These are phyloP conservation scores for Diarsia mendica DNA, from an alignment of 2,888 invertebrate species.

Conservation along the genomic window DNA sequence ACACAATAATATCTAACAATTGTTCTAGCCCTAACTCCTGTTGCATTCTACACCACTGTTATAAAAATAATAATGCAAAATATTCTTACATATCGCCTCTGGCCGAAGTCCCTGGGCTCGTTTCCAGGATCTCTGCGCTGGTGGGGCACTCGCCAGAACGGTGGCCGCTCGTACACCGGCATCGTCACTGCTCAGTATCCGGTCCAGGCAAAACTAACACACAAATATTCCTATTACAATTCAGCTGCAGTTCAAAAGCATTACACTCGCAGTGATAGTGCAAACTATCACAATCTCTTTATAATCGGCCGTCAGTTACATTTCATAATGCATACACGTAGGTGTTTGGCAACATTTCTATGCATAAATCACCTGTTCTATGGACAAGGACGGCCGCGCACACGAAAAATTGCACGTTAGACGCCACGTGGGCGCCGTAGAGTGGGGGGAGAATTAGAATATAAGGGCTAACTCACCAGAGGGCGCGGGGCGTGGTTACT, in stretches of 20 bases:
- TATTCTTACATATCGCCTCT: conserved; percentile 74
- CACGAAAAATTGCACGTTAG: conserved; percentile 65
- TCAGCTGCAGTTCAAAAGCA: conserved; percentile 38
- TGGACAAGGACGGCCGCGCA: conserved; percentile 72
- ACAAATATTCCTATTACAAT: conserved; percentile 59
- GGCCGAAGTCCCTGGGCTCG: conserved; percentile 78
- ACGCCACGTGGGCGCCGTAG: conserved; percentile 70
- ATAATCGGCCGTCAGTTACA: conserved; percentile 53
- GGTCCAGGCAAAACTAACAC: conserved; percentile 67
- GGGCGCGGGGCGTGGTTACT: conserved; percentile 80
- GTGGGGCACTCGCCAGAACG: conserved; percentile 91
- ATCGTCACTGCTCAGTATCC: conserved; percentile 73
- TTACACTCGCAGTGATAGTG: conserved; percentile 52
- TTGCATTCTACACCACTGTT: not conserved
- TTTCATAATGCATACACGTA: conserved; percentile 71
- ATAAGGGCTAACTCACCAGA: conserved; percentile 83
- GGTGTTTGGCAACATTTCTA: conserved; percentile 79
- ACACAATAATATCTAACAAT: conserved; percentile 28
- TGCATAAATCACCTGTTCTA: conserved; percentile 78
- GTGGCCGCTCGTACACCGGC: conserved; percentile 91
- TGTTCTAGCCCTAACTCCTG: conserved; percentile 4
- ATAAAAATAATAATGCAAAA: conserved; percentile 30
- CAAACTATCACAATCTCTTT: conserved; percentile 56
- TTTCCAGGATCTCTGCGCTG: conserved; percentile 85
- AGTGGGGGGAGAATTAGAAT: conserved; percentile 64